Evolutionary conservation across 2,797 vertebrate genomes (phyloP), one percentile per base, ranked within the genome.

Genomic region (Hafferia zeledoni): DNA sequence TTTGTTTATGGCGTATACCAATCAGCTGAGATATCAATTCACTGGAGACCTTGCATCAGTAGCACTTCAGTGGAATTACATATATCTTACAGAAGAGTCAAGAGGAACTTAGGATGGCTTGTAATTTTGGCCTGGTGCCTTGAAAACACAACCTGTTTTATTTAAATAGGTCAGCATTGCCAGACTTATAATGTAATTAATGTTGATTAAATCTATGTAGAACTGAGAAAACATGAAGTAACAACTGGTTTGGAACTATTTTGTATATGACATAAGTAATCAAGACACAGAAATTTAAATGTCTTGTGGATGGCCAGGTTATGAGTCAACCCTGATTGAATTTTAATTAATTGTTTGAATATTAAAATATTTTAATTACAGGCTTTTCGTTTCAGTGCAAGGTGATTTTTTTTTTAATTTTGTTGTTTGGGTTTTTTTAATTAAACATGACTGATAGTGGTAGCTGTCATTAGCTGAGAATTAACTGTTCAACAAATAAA

Each of bases 91-190:
- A 49, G 33, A 41, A 81, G 30, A 89, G 43, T 50, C 20, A 79
- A 35, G 28, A 43, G 74, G 31, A 95, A 89, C 18, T 80, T 53
- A 27, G 2, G 27, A 56, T 20, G 60, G 8, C 25, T 75, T 50
- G 22, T 41, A 13, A 57, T 83, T 65, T 83, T 87, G 81, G 83
- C 60, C 46, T 44, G 9, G 13, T 93, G 82, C 92, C 92, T 69
- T 69, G 82, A 63, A 89, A 93, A 65, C 60, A 57, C 33, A 85
- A 75, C 72, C 72, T 77, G 52, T 70, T 94, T 12, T 37, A 78
- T 75, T 89, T 87, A 93, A 96, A 83, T 88, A 87, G 79, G 84
- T 92, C 87, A 94, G 17, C 30, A 44, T 14, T 88, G 79, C 83
- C 74, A 89, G 89, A 79, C 28, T 75, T 41, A n/a, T 0, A 44